phyloP scores from a whole-genome alignment of 1,140 invertebrate genomes.

The Leptopilina boulardi region DNA sequence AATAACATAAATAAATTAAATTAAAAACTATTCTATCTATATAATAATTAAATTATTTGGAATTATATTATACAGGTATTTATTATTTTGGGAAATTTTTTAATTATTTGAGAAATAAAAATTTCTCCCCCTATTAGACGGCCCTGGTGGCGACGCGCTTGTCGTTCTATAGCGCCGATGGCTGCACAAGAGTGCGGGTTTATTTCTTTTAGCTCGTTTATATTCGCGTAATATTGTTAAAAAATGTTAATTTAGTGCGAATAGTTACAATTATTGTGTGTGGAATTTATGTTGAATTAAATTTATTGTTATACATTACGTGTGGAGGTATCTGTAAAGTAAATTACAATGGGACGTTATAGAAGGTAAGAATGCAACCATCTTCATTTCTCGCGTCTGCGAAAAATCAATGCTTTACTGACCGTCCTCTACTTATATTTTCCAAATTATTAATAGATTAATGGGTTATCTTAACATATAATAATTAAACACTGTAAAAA shows the following conservation, averaged over 20 bases:
- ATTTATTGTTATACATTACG: neutral
- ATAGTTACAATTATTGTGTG: neutral
- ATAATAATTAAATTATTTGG: too few species aligned
- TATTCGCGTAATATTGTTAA: neutral
- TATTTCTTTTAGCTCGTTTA: neutral
- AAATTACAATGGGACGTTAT: conserved; percentile 1
- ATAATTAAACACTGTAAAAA: neutral
- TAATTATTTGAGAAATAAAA: too few species aligned
- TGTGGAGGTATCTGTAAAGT: neutral
- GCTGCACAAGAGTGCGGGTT: neutral
- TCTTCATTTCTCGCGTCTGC: neutral
- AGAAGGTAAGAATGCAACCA: conserved; percentile 22
- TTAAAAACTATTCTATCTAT: too few species aligned
- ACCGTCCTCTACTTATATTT: neutral
- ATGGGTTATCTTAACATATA: neutral
- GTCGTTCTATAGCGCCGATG: neutral
- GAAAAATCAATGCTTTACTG: conserved; percentile 12
- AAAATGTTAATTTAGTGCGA: neutral
- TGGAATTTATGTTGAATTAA: neutral
- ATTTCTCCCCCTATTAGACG: too few species aligned
- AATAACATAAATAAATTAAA: too few species aligned
- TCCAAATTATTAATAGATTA: neutral
- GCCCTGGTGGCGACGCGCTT: neutral
- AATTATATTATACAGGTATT: too few species aligned
- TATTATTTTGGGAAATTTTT: too few species aligned